phyloP scores from a whole-genome alignment of 2,888 invertebrate genomes.

The Campoplex nolae region DNA sequence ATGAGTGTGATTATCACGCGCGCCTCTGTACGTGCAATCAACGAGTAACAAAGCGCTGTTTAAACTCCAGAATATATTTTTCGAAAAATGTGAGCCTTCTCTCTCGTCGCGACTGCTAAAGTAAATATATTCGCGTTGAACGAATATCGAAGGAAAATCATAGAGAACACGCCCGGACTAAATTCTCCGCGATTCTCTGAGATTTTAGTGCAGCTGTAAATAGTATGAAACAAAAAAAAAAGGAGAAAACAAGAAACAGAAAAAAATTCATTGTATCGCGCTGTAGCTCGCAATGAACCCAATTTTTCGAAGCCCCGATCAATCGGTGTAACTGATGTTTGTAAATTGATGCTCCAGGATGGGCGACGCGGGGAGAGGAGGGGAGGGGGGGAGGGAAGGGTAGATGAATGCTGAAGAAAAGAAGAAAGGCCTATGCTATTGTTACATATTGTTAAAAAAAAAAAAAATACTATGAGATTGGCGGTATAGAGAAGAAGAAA shows the following conservation, averaged over 20 bases:
- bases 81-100: slow-evolving; percentile 58
- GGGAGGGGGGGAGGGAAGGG: background rate
- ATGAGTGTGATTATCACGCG: slow-evolving; percentile 39
- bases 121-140: background rate
- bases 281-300: slow-evolving; percentile 30
- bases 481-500: slow-evolving; percentile 65
- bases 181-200: slow-evolving; percentile 3
- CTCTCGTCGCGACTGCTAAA: slow-evolving; percentile 49
- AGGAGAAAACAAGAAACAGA: background rate
- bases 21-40: slow-evolving; percentile 62
- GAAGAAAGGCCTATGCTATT: slow-evolving; percentile 82
- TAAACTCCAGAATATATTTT: slow-evolving; percentile 62
- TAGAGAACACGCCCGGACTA: slow-evolving; percentile 5
- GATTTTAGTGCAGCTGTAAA: background rate
- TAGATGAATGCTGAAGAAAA: slow-evolving; percentile 64
- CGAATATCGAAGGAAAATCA: background rate
- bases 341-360: slow-evolving; percentile 76
- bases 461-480: slow-evolving; percentile 77
- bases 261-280: slow-evolving; percentile 54
- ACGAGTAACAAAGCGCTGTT: slow-evolving; percentile 64
- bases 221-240: background rate
- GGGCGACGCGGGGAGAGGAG: slow-evolving; percentile 67
- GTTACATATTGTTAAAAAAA: slow-evolving; percentile 82
- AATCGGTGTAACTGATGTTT: slow-evolving; percentile 74
- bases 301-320: slow-evolving; percentile 24